These are phyloP conservation scores for Syngnathus scovelli DNA, from an alignment of 2,113 vertebrate species.

Conservation along the genomic window DNA sequence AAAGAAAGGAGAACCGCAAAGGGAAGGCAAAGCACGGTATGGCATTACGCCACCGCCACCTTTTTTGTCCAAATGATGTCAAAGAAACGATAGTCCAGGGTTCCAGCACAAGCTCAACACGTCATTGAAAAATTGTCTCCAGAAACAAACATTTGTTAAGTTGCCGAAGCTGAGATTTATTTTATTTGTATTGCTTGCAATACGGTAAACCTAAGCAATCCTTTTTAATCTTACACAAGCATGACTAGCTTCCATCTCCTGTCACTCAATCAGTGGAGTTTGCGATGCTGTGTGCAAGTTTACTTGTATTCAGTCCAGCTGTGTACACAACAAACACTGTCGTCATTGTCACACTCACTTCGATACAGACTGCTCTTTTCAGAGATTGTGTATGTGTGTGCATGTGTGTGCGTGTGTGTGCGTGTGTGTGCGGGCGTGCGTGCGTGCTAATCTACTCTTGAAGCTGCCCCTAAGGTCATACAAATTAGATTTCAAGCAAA, in stretches of 20 bases:
- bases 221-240: not conserved
- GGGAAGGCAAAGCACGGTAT: conserved; percentile 1
- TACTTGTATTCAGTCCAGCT: conserved; percentile 62
- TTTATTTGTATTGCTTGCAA: not conserved
- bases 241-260: conserved; percentile 18
- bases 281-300: conserved; percentile 47
- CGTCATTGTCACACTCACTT: conserved; percentile 66
- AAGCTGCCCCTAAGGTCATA: not conserved
- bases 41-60: not conserved
- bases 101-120: not conserved
- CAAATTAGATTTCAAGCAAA: too few relatives aligned
- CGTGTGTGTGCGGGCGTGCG: conserved; percentile 13
- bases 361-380: conserved; percentile 67
- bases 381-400: conserved; percentile 45
- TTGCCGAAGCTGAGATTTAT: not conserved
- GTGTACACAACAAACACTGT: conserved; percentile 65
- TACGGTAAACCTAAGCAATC: not conserved
- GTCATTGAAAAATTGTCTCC: not conserved
- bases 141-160: not conserved
- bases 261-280: conserved; percentile 26
- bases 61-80: conserved; percentile 6
- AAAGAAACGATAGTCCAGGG: not conserved
- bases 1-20: not conserved
- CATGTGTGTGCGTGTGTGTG: conserved; percentile 4
- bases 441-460: conserved; percentile 4